Evolutionary conservation across 2,113 vertebrate species (phyloP).

Genomic region (Cavia aperea): DNA sequence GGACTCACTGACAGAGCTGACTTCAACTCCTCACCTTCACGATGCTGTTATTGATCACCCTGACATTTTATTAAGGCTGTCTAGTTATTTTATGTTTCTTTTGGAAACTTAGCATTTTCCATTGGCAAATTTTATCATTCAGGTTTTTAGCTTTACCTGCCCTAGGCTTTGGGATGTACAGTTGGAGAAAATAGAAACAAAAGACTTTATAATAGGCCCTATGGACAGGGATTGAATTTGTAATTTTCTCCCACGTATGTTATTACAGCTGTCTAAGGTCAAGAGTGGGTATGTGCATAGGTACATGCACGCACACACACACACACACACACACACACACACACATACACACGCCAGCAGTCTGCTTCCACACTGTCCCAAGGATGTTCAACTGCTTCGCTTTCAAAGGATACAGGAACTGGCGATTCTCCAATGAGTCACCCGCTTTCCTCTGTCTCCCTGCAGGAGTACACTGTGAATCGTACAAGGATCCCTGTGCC

Average conservation of each 20-base stretch:
- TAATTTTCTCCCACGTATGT: background rate
- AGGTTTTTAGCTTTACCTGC: background rate
- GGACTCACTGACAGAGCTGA: background rate
- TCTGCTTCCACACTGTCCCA: background rate
- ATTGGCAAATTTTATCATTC: background rate
- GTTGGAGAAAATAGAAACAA: background rate
- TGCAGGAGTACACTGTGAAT: constrained; percentile 90
- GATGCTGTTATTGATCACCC: background rate
- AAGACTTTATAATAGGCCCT: background rate
- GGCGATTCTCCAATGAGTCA: background rate
- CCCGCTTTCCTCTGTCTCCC: constrained; percentile 26
- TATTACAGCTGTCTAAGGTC: background rate
- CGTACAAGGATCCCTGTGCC: constrained; percentile 91
- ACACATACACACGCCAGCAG: accelerated
- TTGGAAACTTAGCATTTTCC: background rate
- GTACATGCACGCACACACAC: no score
- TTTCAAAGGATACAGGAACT: background rate
- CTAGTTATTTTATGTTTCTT: background rate
- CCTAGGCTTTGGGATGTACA: background rate
- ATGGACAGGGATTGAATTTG: background rate
- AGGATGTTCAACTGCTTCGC: background rate
- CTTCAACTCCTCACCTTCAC: background rate
- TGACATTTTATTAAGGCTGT: background rate
- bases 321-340: no score
- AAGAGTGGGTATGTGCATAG: background rate